phyloP scores from a whole-genome alignment of 2,797 vertebrate species.

The Meriones psammophilus region DNA sequence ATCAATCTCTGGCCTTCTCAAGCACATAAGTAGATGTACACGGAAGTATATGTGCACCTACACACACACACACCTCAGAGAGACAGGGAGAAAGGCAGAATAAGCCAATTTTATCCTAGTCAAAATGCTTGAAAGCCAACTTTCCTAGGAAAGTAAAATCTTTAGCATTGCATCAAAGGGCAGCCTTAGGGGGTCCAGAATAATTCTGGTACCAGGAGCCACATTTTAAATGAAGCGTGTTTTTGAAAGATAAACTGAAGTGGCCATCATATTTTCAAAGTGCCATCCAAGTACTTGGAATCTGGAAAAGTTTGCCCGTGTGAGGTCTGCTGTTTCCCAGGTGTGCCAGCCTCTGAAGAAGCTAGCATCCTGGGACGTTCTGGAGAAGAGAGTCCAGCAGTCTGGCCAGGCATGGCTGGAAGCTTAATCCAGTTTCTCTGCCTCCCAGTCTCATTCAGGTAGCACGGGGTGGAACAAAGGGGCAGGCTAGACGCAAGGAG shows the following conservation, averaged over 20 bases:
- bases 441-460: rapidly evolving
- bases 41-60: background rate
- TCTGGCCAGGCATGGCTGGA: background rate
- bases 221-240: background rate
- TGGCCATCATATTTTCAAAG: slow-evolving; percentile 29
- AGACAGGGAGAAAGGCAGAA: background rate
- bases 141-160: background rate
- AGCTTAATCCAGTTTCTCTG: background rate
- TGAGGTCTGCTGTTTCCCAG: background rate
- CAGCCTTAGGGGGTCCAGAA: background rate
- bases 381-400: background rate
- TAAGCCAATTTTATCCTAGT: background rate
- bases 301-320: background rate
- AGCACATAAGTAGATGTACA: no score
- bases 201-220: background rate
- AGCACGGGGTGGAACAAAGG: background rate
- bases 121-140: background rate
- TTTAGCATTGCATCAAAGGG: background rate
- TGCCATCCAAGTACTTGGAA: background rate
- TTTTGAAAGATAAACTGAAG: background rate
- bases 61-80: background rate
- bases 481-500: background rate
- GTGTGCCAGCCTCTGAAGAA: background rate
- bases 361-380: background rate
- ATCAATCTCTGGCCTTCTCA: background rate